A percentile compares a stretch with the other conserved stretches of the same genome.
phyloP scores from a whole-genome alignment of 2,113 vertebrate species.

The Rousettus leschenaultii region DNA sequence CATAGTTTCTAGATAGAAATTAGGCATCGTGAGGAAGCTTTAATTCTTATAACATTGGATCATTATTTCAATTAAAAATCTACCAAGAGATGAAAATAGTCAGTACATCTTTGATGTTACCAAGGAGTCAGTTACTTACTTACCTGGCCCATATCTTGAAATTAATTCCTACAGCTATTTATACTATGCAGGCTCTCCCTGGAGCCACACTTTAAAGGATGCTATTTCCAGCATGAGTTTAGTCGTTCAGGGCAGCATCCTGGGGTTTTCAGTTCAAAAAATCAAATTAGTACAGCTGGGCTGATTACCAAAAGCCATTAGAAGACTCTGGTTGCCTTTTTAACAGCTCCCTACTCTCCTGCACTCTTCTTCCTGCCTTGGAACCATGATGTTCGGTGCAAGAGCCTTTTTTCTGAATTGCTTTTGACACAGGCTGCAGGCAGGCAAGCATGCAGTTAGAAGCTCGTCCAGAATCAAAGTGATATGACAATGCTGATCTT shows the following conservation, averaged over 20 bases:
- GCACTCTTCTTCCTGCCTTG: constrained; percentile 31
- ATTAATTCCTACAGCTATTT: constrained; percentile 66
- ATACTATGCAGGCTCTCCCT: constrained; percentile 13
- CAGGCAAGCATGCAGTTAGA: neutral
- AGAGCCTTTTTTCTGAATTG: constrained; percentile 46
- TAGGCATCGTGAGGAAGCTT: neutral
- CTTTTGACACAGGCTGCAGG: constrained; percentile 48
- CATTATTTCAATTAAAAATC: constrained; percentile 29
- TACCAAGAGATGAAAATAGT: constrained; percentile 2
- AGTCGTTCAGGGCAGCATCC: constrained; percentile 52
- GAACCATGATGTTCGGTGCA: neutral
- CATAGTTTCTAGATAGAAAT: neutral
- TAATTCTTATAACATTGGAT: neutral
- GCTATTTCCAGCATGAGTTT: constrained; percentile 66
- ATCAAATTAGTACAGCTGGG: constrained; percentile 67
- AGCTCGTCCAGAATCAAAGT: constrained; percentile 11
- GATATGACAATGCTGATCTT: neutral
- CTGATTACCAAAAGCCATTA: constrained; percentile 62
- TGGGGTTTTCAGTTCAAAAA: constrained; percentile 65
- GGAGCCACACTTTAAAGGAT: constrained; percentile 57
- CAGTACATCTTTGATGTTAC: constrained; percentile 18
- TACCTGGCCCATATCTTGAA: constrained; percentile 61
- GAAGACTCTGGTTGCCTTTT: constrained; percentile 24
- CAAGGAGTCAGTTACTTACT: constrained; percentile 33
- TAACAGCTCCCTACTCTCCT: constrained; percentile 49